phyloP scores from a whole-genome alignment of 2,113 vertebrate species.

The Dascyllus trimaculatus region DNA sequence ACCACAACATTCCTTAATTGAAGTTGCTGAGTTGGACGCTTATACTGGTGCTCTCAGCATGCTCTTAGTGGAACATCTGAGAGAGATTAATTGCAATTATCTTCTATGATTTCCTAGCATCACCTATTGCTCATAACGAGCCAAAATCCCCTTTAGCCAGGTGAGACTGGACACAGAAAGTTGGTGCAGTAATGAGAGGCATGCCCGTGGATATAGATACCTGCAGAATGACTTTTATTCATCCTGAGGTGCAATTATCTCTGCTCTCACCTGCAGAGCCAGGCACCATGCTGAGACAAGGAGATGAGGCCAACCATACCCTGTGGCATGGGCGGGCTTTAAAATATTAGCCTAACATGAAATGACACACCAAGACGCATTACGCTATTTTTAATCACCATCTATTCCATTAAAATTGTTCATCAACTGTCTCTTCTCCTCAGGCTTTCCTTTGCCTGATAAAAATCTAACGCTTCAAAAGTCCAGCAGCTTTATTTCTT shows the following conservation, averaged over 20 bases:
- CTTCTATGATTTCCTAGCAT: slow-evolving; percentile 25
- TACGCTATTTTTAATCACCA: slow-evolving; percentile 18
- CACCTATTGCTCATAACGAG: slow-evolving; percentile 26
- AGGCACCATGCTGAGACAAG: slow-evolving; percentile 36
- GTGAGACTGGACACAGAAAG: slow-evolving; percentile 23
- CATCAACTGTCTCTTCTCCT: slow-evolving; percentile 24
- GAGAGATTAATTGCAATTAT: slow-evolving; percentile 28
- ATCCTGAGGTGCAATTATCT: slow-evolving; percentile 51
- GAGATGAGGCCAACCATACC: slow-evolving; percentile 24
- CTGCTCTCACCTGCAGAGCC: slow-evolving; percentile 35
- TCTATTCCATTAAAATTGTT: slow-evolving; percentile 17
- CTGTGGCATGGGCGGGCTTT: slow-evolving; percentile 21
- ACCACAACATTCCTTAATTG: background rate
- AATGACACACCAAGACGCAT: slow-evolving; percentile 34
- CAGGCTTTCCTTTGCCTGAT: background rate
- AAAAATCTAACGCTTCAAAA: background rate
- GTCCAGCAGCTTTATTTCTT: background rate
- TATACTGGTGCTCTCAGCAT: slow-evolving; percentile 21
- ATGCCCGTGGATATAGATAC: background rate
- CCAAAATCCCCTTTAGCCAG: slow-evolving; percentile 9
- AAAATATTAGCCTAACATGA: slow-evolving; percentile 31
- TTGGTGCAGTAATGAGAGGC: slow-evolving; percentile 18
- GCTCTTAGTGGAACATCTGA: slow-evolving; percentile 14
- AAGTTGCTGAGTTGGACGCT: background rate
- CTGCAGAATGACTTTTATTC: slow-evolving; percentile 40